Conservation (phyloP, 2,888 invertebrate species). For the Hypena proboscidalis region DNA sequence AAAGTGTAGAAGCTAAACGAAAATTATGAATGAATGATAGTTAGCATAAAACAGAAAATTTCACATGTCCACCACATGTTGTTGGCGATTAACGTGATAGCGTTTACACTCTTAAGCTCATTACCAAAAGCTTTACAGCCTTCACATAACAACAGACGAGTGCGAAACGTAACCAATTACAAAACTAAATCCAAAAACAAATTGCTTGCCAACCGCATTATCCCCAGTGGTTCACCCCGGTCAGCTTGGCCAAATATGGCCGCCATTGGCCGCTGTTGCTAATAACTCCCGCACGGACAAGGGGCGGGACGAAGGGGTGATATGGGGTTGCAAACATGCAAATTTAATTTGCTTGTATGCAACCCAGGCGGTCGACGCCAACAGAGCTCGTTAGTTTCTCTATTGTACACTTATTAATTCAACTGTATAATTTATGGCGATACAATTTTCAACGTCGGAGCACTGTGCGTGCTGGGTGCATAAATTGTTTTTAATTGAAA, state of each 20-base stretch:
- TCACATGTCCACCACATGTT: no score
- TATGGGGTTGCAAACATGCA: constrained; percentile 78
- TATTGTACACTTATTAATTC: constrained; percentile 80
- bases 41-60: no score
- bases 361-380: constrained; percentile 67
- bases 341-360: constrained; percentile 76
- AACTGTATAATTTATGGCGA: constrained; percentile 75
- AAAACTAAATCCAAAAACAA: constrained; percentile 52
- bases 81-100: no score
- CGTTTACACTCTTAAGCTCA: no score
- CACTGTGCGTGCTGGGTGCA: constrained; percentile 57
- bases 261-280: constrained; percentile 60
- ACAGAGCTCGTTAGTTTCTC: constrained; percentile 69
- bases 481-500: constrained; percentile 79
- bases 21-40: no score
- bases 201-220: constrained; percentile 54
- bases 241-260: constrained; percentile 63
- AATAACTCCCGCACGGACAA: constrained; percentile 51
- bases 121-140: no score
- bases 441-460: constrained; percentile 53
- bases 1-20: no score
- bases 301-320: constrained; percentile 59
- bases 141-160: constrained; percentile 7
- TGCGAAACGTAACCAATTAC: constrained; percentile 47
- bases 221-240: constrained; percentile 46